phyloP scores from a whole-genome alignment of 2,797 vertebrate genomes.

The Melanotaenia pygmaea region DNA sequence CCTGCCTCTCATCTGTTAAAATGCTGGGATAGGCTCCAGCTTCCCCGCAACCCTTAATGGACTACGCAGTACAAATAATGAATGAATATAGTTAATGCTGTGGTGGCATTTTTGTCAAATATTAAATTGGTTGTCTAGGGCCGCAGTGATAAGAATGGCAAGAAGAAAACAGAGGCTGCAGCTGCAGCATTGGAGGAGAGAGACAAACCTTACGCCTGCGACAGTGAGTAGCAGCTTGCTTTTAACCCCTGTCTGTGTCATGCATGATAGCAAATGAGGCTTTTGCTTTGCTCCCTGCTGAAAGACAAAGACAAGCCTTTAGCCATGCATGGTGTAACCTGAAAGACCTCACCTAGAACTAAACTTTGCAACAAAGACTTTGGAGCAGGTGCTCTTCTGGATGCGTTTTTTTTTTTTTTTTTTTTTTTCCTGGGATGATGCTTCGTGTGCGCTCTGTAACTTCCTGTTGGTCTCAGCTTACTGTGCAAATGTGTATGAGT shows the following conservation, averaged over 20 bases:
- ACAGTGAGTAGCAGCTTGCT: constrained; percentile 88
- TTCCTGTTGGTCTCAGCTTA: constrained; percentile 32
- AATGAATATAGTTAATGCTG: neutral
- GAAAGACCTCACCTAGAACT: constrained; percentile 40
- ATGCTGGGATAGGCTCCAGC: neutral
- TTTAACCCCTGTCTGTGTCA: neutral
- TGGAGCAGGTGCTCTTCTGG: constrained; percentile 9
- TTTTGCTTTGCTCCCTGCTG: constrained; percentile 35
- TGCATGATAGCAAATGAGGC: constrained; percentile 53
- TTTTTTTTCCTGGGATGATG: constrained; percentile 13
- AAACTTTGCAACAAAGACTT: constrained; percentile 20
- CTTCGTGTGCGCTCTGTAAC: constrained; percentile 43
- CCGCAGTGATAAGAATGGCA: constrained; percentile 91
- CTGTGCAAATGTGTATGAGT: constrained; percentile 42
- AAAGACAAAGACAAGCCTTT: constrained; percentile 31
- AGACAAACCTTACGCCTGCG: constrained; percentile 97
- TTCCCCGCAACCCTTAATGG: too few species aligned
- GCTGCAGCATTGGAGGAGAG: constrained; percentile 91
- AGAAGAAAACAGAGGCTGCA: constrained; percentile 93
- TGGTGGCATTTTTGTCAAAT: constrained; percentile 2
- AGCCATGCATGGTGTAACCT: constrained; percentile 51
- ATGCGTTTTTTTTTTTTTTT: neutral
- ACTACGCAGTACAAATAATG: too few species aligned
- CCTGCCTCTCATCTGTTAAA: too few species aligned
- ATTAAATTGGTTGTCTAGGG: constrained; percentile 76